phyloP scores from a whole-genome alignment of 2,888 invertebrate species.

The Diarsia brunnea region DNA sequence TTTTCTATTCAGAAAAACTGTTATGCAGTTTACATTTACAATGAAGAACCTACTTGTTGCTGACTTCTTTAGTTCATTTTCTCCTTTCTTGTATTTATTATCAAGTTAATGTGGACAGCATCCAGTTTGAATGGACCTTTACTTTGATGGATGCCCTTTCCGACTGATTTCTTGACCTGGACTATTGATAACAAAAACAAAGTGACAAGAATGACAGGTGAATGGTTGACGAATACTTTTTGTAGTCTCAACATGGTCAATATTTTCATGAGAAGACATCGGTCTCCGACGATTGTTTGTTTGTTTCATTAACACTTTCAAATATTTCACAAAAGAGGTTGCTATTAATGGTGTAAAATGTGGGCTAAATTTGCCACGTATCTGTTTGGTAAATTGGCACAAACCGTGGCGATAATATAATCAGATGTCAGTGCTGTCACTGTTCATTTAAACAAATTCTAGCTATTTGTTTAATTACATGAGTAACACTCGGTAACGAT shows the following conservation, averaged over 20 bases:
- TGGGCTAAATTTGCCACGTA: constrained; percentile 34
- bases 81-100: constrained; percentile 53
- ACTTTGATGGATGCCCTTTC: constrained; percentile 50
- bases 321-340: constrained; percentile 48
- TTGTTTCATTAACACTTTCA: constrained; percentile 41
- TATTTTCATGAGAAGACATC: constrained; percentile 28
- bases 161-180: constrained; percentile 48
- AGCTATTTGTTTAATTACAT: constrained; percentile 2
- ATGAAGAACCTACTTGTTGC: constrained; percentile 35
- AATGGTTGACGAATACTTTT: constrained; percentile 47
- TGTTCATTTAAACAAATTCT: constrained; percentile 17
- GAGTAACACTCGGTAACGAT: constrained; percentile 1
- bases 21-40: constrained; percentile 30
- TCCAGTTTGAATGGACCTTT: constrained; percentile 44
- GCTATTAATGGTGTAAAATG: constrained; percentile 39
- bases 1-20: constrained; percentile 52
- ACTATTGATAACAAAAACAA: constrained; percentile 40
- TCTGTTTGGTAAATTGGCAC: constrained; percentile 52
- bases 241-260: constrained; percentile 37
- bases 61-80: constrained; percentile 36
- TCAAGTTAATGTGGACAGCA: constrained; percentile 47
- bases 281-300: constrained; percentile 41
- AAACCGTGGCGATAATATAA: constrained; percentile 58
- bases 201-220: constrained; percentile 48
- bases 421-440: constrained; percentile 50